Evolutionary conservation across 2,113 vertebrate species (phyloP).

Genomic region (Sturnira hondurensis): DNA sequence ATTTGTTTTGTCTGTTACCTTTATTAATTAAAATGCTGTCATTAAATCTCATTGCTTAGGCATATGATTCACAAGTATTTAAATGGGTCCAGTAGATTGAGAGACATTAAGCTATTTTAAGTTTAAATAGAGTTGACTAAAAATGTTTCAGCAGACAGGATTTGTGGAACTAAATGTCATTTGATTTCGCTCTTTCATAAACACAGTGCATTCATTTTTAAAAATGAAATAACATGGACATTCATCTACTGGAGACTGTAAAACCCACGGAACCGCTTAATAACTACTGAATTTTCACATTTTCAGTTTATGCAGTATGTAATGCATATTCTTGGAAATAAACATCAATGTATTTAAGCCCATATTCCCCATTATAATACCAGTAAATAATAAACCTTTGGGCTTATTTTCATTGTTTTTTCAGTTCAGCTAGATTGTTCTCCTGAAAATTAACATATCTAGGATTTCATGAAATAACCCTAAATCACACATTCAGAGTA

Average conservation of each 20-base stretch:
- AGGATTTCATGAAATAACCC: constrained; percentile 73
- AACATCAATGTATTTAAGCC: constrained; percentile 77
- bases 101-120: constrained; percentile 45
- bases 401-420: constrained; percentile 78
- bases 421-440: constrained; percentile 67
- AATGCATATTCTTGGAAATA: constrained; percentile 78
- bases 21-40: constrained; percentile 83
- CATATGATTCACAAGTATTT: constrained; percentile 50
- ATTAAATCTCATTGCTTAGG: constrained; percentile 73
- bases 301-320: constrained; percentile 77
- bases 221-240: constrained; percentile 70
- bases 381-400: constrained; percentile 78
- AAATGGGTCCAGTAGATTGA: not conserved
- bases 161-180: constrained; percentile 73
- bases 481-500: constrained; percentile 71
- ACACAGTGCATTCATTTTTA: constrained; percentile 63
- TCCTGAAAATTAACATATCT: constrained; percentile 68
- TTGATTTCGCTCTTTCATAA: constrained; percentile 74
- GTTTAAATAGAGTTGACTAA: constrained; percentile 22
- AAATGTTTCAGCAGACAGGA: constrained; percentile 71
- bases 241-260: constrained; percentile 76
- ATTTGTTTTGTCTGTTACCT: constrained; percentile 83
- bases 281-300: constrained; percentile 79
- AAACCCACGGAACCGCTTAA: constrained; percentile 78
- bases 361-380: constrained; percentile 74